Evolutionary conservation across 1,140 invertebrate genomes (phyloP), one percentile per base, ranked within the genome.

Genomic region (Portunus trituberculatus): DNA sequence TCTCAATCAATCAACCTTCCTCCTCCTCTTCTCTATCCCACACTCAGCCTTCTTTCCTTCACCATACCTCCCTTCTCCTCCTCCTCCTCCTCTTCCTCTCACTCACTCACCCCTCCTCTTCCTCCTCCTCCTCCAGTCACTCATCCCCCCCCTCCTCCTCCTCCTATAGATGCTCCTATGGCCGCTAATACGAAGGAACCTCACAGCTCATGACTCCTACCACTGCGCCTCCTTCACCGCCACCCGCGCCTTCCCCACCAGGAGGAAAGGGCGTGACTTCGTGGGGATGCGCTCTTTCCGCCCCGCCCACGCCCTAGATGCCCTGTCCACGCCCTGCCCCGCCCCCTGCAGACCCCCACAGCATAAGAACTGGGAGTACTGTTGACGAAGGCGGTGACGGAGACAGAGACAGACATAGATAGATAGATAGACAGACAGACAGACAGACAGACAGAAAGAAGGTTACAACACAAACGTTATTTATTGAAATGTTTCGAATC

Each of bases 161-260:
- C 52, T 20, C 45, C 31, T 76, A 28, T 46, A 95, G 94, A 46
- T 32, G 67, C 91, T 95, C 7, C 93, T 96, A 45, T 96, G 95
- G 95, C 95, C 95, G 31, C 84, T 87, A 0, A 28, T 96, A n/a
- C 52, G 82, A 32, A 82, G 84, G 67, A 94, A 82, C 59, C 93
- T 86, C 28, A 89, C 91, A 10, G 76, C 95, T 6, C 95, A 96
- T 31, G 95, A 96, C 89, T 29, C 93, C 88, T 96, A 94, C 76
- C 89, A 46, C 52, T 96, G 95, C 88, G 14, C 45, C 14, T 20
- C 82, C 8, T 94, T 88, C 88, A 93, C 95, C 31, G 67, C 28
- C 48, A 84, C 93, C 32, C 59, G 52, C 46, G 91, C 96, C 87
- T 90, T 96, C 88, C 94, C 96, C 83, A 46, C 93, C 46, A 76